These are phyloP conservation scores for Pentamera pediparva DNA, from an alignment of 53 echinoderm and acorn worm species.

Conservation along the genomic window DNA sequence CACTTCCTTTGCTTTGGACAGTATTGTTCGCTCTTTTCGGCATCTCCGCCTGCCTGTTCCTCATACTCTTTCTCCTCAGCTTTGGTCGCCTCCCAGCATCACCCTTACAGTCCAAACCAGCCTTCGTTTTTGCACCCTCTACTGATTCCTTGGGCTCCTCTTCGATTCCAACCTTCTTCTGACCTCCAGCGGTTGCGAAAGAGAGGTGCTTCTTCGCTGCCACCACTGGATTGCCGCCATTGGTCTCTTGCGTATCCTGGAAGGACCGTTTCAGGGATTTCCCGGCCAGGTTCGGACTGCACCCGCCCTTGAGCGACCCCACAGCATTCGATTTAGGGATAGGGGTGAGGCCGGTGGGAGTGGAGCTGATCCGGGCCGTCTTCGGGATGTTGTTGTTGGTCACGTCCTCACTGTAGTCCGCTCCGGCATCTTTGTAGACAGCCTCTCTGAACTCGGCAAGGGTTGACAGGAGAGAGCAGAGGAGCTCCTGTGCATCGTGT, in stretches of 20 bases:
- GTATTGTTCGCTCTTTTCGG: neutral
- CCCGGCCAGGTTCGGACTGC: slow-evolving; percentile 12
- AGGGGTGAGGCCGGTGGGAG: neutral
- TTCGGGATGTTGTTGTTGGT: slow-evolving; percentile 16
- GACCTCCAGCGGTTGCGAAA: neutral
- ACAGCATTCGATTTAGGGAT: neutral
- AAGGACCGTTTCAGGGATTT: neutral
- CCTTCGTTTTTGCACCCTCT: too few species aligned
- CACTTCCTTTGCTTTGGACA: neutral
- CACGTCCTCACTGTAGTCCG: neutral
- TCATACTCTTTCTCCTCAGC: slow-evolving; percentile 4
- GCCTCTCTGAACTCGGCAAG: slow-evolving; percentile 74
- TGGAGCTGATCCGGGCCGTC: neutral
- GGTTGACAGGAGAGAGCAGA: slow-evolving; percentile 82
- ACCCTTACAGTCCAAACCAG: too few species aligned
- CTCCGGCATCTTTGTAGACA: neutral
- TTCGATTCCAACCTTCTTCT: neutral
- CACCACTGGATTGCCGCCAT: neutral
- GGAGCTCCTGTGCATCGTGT: slow-evolving; percentile 96
- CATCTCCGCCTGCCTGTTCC: neutral
- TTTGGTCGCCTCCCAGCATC: neutral
- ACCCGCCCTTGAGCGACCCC: slow-evolving; percentile 20
- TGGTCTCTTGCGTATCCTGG: too few species aligned
- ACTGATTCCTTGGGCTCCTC: neutral
- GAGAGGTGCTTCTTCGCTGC: slow-evolving; percentile 11